A percentile compares a stretch with the other conserved stretches of the same genome.
Conservation (phyloP, 1,140 invertebrate genomes). For the Ephestia elutella region DNA sequence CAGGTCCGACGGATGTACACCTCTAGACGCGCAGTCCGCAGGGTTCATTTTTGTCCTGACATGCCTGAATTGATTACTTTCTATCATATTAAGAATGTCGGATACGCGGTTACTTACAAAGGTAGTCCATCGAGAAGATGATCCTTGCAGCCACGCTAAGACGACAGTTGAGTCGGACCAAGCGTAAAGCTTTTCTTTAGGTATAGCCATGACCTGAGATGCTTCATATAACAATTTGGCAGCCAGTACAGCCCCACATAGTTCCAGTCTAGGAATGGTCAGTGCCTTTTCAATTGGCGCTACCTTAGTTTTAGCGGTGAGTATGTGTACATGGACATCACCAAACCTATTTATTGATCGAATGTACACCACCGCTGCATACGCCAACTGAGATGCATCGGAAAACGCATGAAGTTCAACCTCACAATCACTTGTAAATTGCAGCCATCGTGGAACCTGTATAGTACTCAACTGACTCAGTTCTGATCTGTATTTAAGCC, state of each 20-base stretch:
- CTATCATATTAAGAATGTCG: neutral
- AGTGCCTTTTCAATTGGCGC: slow-evolving; percentile 39
- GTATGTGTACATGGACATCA: slow-evolving; percentile 19
- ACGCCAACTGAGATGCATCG: slow-evolving; percentile 28
- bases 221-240: slow-evolving; percentile 26
- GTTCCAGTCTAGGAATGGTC: slow-evolving; percentile 44
- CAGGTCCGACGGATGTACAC: neutral
- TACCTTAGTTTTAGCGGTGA: slow-evolving; percentile 45
- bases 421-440: neutral
- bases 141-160: slow-evolving; percentile 1
- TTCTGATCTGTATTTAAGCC: slow-evolving; percentile 22
- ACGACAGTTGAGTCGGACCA: slow-evolving; percentile 6
- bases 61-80: neutral
- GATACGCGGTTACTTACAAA: slow-evolving; percentile 6
- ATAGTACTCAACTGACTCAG: slow-evolving; percentile 23
- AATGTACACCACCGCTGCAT: slow-evolving; percentile 29
- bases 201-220: slow-evolving; percentile 30
- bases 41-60: slow-evolving; percentile 5
- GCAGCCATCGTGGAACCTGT: slow-evolving; percentile 24
- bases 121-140: neutral
- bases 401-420: slow-evolving; percentile 31
- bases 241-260: slow-evolving; percentile 41
- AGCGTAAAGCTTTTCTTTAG: slow-evolving; percentile 28
- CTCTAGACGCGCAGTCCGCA: slow-evolving; percentile 7
- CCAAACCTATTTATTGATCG: slow-evolving; percentile 15